These are phyloP conservation scores for Tiliacea aurago DNA, from an alignment of 2,888 invertebrate genomes.

Conservation along the genomic window DNA sequence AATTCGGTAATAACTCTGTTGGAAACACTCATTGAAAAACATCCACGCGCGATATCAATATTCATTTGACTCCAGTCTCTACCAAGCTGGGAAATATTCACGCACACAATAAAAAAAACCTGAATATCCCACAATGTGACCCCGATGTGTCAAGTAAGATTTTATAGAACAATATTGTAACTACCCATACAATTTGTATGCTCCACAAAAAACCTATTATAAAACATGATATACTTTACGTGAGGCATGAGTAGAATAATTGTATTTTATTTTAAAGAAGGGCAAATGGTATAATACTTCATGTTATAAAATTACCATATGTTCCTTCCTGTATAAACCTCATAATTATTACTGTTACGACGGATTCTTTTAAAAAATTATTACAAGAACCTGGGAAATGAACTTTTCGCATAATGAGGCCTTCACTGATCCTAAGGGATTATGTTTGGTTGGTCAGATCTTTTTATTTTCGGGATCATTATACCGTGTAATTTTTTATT, in stretches of 20 bases:
- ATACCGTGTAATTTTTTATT: not conserved
- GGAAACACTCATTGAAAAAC: slow-evolving; percentile 8
- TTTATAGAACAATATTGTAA: slow-evolving; percentile 33
- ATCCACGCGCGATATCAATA: not conserved
- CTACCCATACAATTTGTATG: slow-evolving; percentile 6
- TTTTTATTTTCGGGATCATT: not conserved
- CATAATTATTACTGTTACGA: too few species aligned
- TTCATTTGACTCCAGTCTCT: slow-evolving; percentile 4
- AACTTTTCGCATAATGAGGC: not conserved
- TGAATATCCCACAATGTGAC: slow-evolving; percentile 16
- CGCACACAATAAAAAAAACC: slow-evolving; percentile 25
- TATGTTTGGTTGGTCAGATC: not conserved
- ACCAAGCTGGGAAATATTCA: slow-evolving; percentile 37
- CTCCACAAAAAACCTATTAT: slow-evolving; percentile 8
- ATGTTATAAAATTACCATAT: not conserved
- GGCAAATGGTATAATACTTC: not conserved
- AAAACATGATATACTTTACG: slow-evolving; percentile 4
- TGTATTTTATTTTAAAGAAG: not conserved
- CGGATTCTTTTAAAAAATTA: not conserved
- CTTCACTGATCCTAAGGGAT: not conserved
- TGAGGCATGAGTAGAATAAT: not conserved
- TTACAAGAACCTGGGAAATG: not conserved
- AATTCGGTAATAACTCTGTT: slow-evolving; percentile 1
- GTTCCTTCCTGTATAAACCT: not conserved
- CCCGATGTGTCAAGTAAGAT: slow-evolving; percentile 38